Conservation (phyloP, 2,797 vertebrate species). For the Scolopax bukidnonensis region DNA sequence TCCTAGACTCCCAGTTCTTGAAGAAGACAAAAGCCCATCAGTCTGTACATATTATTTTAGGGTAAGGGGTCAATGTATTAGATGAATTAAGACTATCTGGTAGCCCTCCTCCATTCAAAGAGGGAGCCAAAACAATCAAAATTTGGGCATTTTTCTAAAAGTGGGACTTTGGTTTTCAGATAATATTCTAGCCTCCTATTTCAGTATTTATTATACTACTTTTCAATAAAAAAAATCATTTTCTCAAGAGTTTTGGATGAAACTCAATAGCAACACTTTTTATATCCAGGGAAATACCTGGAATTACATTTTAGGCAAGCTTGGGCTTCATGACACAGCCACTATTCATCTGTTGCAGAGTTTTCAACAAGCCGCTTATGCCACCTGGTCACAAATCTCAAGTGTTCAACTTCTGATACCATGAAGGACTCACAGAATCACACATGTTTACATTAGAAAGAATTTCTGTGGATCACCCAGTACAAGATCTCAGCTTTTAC, state of each 20-base stretch:
- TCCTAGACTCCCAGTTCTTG: background rate
- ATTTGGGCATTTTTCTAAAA: background rate
- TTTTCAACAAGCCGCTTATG: background rate
- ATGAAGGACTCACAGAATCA: background rate
- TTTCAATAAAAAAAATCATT: background rate
- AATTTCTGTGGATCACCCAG: background rate
- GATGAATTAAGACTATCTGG: background rate
- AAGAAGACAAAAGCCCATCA: background rate
- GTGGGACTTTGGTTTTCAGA: background rate
- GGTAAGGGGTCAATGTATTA: background rate
- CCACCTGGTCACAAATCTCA: background rate
- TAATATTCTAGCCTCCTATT: background rate
- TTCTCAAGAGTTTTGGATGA: background rate
- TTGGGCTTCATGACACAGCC: background rate
- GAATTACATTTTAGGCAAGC: background rate
- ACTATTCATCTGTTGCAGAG: background rate
- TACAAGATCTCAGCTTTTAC: background rate
- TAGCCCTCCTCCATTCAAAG: background rate
- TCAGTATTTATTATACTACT: background rate
- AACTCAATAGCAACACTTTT: background rate
- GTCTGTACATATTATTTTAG: background rate
- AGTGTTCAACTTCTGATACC: background rate
- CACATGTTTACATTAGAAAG: background rate
- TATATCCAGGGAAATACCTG: background rate
- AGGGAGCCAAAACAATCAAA: background rate